Evolutionary conservation across 2,113 vertebrate species (phyloP), one percentile per base, ranked within the genome.

Genomic region (Bubalus kerabau): DNA sequence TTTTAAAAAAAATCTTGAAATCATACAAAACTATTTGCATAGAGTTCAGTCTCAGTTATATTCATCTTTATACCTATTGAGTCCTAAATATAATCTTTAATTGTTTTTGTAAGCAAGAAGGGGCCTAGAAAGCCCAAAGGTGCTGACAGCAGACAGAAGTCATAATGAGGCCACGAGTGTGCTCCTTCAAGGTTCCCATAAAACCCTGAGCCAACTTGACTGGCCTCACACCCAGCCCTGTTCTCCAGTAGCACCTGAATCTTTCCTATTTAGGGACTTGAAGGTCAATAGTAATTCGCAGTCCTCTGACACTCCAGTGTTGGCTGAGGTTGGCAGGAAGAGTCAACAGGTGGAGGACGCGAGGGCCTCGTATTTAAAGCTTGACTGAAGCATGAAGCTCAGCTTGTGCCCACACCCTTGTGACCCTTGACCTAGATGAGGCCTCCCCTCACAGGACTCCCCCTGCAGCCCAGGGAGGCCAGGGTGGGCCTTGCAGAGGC

Each of bases 291-390:
- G 36, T 71, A 32, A 80, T 40, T 48, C 10, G 1, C 15, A 94
- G 10, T 74, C 52, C 24, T 80, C 28, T 15, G 23, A 48, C 0
- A 8, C 13, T 15, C 10, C 26, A 14, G 36, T 5, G 26, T n/a
- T 64, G 60, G 21, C 89, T 76, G 10, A 24, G 57, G 30, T 4
- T 28, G 30, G 26, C 46, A 36, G 24, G 64, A 64, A 67, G 2
- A 21, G n/a, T 64, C 36, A 74, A 23, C 10, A 21, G 24, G 48
- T 11, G 19, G 32, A 59, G 64, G 78, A 32, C 0, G 14, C 30
- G 82, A 64, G 50, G 17, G 43, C 43, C 62, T 95, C 40, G 2
- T 50, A 9, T n/a, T 52, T 17, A 87, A 32, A 54, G 62, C 9
- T 7, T 71, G 80, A 43, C 21, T 36, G 30, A 83, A 60, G 43